Evolutionary conservation across 2,888 invertebrate genomes (phyloP).

Genomic region (Tyria jacobaeae): DNA sequence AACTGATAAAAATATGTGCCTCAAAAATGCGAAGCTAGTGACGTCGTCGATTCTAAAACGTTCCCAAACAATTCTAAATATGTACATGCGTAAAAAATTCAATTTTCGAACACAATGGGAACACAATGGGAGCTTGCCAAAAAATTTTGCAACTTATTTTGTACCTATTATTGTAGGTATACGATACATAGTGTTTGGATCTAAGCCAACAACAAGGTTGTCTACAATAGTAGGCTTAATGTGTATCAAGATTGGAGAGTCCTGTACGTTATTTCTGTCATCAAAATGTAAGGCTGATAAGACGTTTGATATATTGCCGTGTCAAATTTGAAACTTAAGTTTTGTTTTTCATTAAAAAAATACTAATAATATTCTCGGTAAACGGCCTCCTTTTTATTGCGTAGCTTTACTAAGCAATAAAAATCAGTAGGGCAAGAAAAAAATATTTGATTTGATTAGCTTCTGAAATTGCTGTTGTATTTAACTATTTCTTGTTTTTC

Average conservation of each 20-base stretch:
- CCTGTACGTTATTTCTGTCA: slow-evolving; percentile 2
- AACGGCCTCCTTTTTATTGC: too few relatives aligned
- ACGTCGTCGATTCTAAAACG: background rate
- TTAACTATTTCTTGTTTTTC: too few relatives aligned
- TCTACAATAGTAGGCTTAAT: slow-evolving; percentile 3
- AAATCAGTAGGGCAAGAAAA: too few relatives aligned
- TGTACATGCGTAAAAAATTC: slow-evolving; percentile 12
- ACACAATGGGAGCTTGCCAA: slow-evolving; percentile 24
- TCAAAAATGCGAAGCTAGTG: background rate
- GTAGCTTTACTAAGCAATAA: too few relatives aligned
- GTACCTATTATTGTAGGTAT: slow-evolving; percentile 17
- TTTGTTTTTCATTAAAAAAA: too few relatives aligned
- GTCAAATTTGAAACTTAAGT: background rate
- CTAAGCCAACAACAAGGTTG: slow-evolving; percentile 31
- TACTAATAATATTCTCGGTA: too few relatives aligned
- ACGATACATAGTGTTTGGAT: slow-evolving; percentile 26
- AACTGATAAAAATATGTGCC: background rate
- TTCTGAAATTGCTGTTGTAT: too few relatives aligned
- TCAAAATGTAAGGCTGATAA: background rate
- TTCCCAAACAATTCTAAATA: background rate
- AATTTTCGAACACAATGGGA: slow-evolving; percentile 28
- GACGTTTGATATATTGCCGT: background rate
- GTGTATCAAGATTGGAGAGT: slow-evolving; percentile 19
- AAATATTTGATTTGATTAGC: too few relatives aligned
- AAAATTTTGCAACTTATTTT: slow-evolving; percentile 32